Evolutionary conservation across 2,888 invertebrate genomes (phyloP).

Genomic region (Caenorhabditis sinica): DNA sequence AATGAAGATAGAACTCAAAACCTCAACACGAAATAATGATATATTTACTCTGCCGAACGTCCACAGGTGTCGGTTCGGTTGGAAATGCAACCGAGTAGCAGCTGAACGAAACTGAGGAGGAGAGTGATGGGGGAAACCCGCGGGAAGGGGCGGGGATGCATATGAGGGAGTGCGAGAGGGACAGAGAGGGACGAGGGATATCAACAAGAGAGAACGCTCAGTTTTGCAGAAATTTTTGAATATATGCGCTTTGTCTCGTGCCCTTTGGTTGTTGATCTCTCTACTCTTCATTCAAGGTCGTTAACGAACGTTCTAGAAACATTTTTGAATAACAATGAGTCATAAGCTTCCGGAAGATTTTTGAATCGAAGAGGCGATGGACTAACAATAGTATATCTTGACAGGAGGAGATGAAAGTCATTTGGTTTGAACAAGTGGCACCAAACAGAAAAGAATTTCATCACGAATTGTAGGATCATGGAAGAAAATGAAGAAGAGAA

Average conservation of each 20-base stretch:
- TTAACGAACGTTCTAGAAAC: background rate
- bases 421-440: constrained; percentile 45
- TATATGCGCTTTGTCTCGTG: background rate
- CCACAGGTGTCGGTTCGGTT: constrained; percentile 21
- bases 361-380: background rate
- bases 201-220: constrained; percentile 8
- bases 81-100: constrained; percentile 23
- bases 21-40: constrained; percentile 52
- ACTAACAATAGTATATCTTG: constrained; percentile 16
- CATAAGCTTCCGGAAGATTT: constrained; percentile 16
- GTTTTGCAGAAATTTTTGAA: constrained; percentile 16
- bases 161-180: constrained; percentile 11
- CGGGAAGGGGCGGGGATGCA: constrained; percentile 18
- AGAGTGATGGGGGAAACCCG: constrained; percentile 16
- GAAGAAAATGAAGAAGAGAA: constrained; percentile 25
- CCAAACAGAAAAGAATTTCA: constrained; percentile 47
- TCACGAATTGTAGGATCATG: constrained; percentile 49
- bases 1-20: constrained; percentile 17
- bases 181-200: constrained; percentile 1
- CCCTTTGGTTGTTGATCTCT: background rate
- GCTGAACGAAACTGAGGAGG: constrained; percentile 10
- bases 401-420: constrained; percentile 17
- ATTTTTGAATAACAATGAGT: constrained; percentile 1
- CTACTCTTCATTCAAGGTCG: background rate
- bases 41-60: constrained; percentile 56